A percentile compares a stretch with the other conserved stretches of the same genome.
Evolutionary conservation across 2,888 invertebrate genomes (phyloP).

Genomic region (Epistrophella euchroma): DNA sequence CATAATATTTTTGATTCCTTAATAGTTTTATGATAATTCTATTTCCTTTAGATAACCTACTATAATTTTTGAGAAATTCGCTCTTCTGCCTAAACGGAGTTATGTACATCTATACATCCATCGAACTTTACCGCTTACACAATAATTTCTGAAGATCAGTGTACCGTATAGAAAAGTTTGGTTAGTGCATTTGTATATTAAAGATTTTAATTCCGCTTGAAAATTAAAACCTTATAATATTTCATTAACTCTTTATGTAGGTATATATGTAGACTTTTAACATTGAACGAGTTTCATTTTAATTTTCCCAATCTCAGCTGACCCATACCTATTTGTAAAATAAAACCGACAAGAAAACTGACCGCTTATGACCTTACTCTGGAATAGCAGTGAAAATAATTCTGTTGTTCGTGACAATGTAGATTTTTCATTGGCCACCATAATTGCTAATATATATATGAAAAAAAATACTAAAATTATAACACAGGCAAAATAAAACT

Average conservation of each 20-base stretch:
- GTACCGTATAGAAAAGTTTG: not conserved
- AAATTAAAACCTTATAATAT: not conserved
- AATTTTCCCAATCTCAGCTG: slow-evolving; percentile 1
- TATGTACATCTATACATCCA: too few species aligned
- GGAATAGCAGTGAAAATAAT: slow-evolving; percentile 21
- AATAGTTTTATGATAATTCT: too few species aligned
- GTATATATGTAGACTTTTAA: not conserved
- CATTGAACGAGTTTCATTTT: slow-evolving; percentile 6
- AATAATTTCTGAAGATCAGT: not conserved
- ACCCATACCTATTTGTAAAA: slow-evolving; percentile 45
- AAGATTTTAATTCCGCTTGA: too few species aligned
- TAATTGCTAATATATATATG: slow-evolving; percentile 1
- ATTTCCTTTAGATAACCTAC: too few species aligned
- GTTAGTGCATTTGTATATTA: too few species aligned
- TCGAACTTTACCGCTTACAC: too few species aligned
- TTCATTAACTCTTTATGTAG: too few species aligned
- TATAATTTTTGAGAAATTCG: too few species aligned
- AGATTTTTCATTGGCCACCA: slow-evolving; percentile 40
- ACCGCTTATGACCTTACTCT: slow-evolving; percentile 56
- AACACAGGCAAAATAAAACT: slow-evolving; percentile 15
- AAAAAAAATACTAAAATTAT: not conserved
- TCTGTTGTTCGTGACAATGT: slow-evolving; percentile 52
- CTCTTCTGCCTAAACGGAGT: too few species aligned
- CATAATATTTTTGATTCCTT: too few species aligned
- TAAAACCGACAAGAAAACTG: slow-evolving; percentile 36